Conservation (phyloP, 1,140 invertebrate species). For the Diplogasteroides magnus region DNA sequence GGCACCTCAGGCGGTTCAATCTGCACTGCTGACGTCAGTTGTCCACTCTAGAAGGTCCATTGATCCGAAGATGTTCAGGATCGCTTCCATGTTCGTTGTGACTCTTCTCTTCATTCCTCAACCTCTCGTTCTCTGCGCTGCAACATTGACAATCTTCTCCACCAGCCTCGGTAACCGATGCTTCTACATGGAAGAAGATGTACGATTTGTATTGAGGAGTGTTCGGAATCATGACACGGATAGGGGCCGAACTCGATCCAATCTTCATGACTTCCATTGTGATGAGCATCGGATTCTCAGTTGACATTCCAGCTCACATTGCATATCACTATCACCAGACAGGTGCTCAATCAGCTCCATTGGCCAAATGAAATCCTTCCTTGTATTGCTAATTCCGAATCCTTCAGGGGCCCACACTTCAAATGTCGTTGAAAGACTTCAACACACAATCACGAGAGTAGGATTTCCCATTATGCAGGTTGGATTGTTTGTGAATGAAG, state of each 20-base stretch:
- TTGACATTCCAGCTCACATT: slow-evolving; percentile 59
- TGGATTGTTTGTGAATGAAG: background rate
- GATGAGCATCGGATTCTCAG: slow-evolving; percentile 59
- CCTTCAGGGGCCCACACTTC: background rate
- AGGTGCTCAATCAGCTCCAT: slow-evolving; percentile 15
- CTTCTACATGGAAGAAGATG: too few relatives aligned
- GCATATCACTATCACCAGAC: slow-evolving; percentile 60
- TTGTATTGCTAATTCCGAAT: too few relatives aligned
- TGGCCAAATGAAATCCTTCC: too few relatives aligned
- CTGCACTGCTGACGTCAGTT: slow-evolving; percentile 41
- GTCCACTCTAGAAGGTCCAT: too few relatives aligned
- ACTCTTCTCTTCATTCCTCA: slow-evolving; percentile 49
- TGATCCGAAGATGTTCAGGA: too few relatives aligned
- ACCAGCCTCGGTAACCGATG: slow-evolving; percentile 52
- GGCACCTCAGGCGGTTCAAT: slow-evolving; percentile 46
- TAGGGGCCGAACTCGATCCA: slow-evolving; percentile 56
- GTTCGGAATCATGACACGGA: slow-evolving; percentile 57
- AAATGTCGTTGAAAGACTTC: slow-evolving; percentile 13
- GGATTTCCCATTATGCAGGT: slow-evolving; percentile 80
- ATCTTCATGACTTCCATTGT: slow-evolving; percentile 58
- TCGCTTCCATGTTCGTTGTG: slow-evolving; percentile 50
- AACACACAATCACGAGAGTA: slow-evolving; percentile 65
- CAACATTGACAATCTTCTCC: slow-evolving; percentile 48
- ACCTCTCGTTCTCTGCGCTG: slow-evolving; percentile 43
- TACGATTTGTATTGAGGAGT: too few relatives aligned